These are phyloP conservation scores for Drosophila tropicalis DNA, from an alignment of 1,140 invertebrate species.

Conservation along the genomic window DNA sequence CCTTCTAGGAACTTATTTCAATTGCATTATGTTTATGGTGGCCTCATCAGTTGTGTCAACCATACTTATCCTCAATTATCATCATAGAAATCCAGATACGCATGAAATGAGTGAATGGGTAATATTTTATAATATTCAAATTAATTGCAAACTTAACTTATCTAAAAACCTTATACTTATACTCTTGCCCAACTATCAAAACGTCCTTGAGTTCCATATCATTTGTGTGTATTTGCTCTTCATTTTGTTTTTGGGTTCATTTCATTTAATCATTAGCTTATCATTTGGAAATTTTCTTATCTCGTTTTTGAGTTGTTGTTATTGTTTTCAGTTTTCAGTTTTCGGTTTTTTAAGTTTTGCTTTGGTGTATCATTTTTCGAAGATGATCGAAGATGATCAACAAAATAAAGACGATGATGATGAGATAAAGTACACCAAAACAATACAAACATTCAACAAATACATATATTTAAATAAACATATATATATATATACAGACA, in stretches of 20 bases:
- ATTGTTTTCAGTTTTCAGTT: neutral
- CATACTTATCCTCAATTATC: slow-evolving; percentile 99
- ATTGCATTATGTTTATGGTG: slow-evolving; percentile 99
- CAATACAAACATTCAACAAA: neutral
- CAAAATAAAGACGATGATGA: slow-evolving; percentile 19
- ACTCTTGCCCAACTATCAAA: slow-evolving; percentile 7
- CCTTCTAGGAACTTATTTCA: slow-evolving; percentile 96
- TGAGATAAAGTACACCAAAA: slow-evolving; percentile 4
- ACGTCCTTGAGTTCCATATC: neutral
- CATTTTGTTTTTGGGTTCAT: neutral
- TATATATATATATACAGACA: neutral
- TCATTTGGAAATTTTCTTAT: neutral
- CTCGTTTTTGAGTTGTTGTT: too few species aligned
- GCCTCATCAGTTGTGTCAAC: slow-evolving; percentile 99
- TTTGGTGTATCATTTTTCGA: slow-evolving; percentile 2
- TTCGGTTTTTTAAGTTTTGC: neutral
- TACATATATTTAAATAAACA: slow-evolving; percentile 1
- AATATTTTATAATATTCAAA: slow-evolving; percentile 84
- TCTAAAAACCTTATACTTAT: slow-evolving; percentile 53
- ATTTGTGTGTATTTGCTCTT: neutral
- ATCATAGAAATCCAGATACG: slow-evolving; percentile 98
- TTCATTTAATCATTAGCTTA: neutral
- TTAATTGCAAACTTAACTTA: slow-evolving; percentile 58
- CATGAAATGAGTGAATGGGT: slow-evolving; percentile 99
- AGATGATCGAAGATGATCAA: slow-evolving; percentile 48